Base-by-base conservation (phyloP, 2,113 vertebrate species). In the Atrichornis clamosus region DNA sequence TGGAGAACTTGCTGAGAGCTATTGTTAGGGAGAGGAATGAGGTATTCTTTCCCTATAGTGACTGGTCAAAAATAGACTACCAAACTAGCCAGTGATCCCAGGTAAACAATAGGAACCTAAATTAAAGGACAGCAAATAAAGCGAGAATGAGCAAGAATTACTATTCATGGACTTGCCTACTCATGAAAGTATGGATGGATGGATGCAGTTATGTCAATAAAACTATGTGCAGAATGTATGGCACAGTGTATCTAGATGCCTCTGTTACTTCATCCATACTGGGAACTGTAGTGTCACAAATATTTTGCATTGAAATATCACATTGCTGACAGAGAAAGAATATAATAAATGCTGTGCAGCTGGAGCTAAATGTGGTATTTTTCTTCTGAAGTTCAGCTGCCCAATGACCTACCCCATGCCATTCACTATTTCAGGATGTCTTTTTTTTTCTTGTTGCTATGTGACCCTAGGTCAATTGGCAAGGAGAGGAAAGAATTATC, bases 71-170 rank as follows among this genome's bases (percentile, higher is more conserved):
- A 95, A 90, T 24, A 95, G 52, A 75, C 87, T 64, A 59, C 68
- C 65, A 94, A 89, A 75, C 39, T 52, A 94, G 74, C 27, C 33
- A 92, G 85, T 69, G 64, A 93, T 87, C 55, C 70, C 1, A 14
- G 22, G 11, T 81, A 90, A 95, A 93, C 82, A 97, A 67, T 88
- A 78, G 50, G 55, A 93, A 81, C 35, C 47, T 86, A 88, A 94
- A 93, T 96, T 94, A 95, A 91, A 97, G 79, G 60, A 81, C 64
- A 75, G 64, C 44, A 88, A 94, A 88, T 90, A 91, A 90, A 95
- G 59, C 0, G 3, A 87, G 67, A 95, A 93, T 67, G 90, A 95
- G 59, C 53, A 74, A 90, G 75, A 89, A 80, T 74, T 67, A 81
- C 77, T 74, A 64, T 90, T 87, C 50, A 70, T 63, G 82, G 67